Percentiles rank a stretch among this genome's conserved stretches.
phyloP scores from a whole-genome alignment of 2,797 vertebrate genomes.

The Rousettus madagascariensis region DNA sequence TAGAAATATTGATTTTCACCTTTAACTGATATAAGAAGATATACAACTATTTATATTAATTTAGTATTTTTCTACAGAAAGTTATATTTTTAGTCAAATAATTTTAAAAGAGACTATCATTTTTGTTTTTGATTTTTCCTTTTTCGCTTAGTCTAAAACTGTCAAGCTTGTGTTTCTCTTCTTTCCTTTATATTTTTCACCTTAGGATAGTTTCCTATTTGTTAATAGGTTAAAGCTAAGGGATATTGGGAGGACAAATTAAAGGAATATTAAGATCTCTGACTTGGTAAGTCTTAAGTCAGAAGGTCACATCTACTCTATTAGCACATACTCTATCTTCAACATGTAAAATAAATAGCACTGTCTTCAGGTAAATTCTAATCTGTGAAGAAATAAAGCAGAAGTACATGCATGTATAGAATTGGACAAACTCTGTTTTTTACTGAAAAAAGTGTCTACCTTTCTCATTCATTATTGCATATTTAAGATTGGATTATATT shows the following conservation, averaged over 20 bases:
- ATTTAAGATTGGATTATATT: not conserved
- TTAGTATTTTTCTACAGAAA: not conserved
- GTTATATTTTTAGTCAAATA: not conserved
- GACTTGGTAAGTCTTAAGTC: not conserved
- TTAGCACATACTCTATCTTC: not conserved
- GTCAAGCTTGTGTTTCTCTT: not conserved
- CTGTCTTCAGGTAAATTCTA: not conserved
- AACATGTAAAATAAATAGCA: not conserved
- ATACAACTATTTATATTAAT: not conserved
- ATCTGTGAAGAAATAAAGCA: no score
- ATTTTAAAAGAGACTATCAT: not conserved
- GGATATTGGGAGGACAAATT: not conserved
- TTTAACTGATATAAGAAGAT: not conserved
- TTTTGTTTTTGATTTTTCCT: not conserved
- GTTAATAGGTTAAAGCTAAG: not conserved
- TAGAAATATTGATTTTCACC: not conserved
- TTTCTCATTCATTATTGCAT: not conserved
- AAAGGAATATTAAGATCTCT: not conserved
- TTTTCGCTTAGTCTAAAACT: not conserved
- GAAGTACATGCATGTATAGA: not conserved
- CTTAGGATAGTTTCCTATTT: not conserved
- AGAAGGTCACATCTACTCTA: not conserved
- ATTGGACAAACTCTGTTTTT: not conserved
- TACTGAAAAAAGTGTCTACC: not conserved
- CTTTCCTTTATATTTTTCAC: not conserved